phyloP scores from a whole-genome alignment of 2,797 vertebrate genomes.

The Amblyopsis hoosieri region DNA sequence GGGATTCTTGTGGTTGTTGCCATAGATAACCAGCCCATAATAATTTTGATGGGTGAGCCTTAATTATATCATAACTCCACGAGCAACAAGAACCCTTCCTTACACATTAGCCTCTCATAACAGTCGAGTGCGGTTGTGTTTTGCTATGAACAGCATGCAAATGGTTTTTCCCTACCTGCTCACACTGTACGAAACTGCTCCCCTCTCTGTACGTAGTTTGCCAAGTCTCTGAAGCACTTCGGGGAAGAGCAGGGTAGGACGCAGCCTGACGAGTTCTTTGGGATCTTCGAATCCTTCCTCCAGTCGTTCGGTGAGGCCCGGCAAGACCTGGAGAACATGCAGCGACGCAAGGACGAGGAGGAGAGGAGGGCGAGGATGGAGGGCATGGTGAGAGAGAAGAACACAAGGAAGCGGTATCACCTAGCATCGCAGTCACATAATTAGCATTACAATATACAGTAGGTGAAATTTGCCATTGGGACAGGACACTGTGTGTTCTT shows the following conservation, averaged over 20 bases:
- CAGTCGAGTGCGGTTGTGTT: background rate
- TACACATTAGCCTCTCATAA: slow-evolving; percentile 13
- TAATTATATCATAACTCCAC: slow-evolving; percentile 26
- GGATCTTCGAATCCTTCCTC: slow-evolving; percentile 95
- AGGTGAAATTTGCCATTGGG: no score
- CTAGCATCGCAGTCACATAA: no score
- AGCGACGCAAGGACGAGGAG: slow-evolving; percentile 94
- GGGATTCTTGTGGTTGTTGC: slow-evolving; percentile 46
- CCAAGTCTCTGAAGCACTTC: slow-evolving; percentile 92
- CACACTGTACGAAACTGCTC: background rate
- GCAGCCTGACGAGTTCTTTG: slow-evolving; percentile 99
- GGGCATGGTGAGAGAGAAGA: slow-evolving; percentile 84
- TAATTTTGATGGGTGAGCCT: slow-evolving; percentile 46
- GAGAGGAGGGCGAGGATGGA: slow-evolving; percentile 94
- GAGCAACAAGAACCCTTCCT: slow-evolving; percentile 11
- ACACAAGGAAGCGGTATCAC: background rate
- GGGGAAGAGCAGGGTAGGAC: slow-evolving; percentile 89
- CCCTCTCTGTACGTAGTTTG: slow-evolving; percentile 76
- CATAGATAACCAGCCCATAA: slow-evolving; percentile 56
- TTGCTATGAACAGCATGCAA: background rate
- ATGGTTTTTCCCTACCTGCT: background rate
- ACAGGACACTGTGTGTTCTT: no score
- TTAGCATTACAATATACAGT: no score
- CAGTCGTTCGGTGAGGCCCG: slow-evolving; percentile 92
- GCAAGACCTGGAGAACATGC: slow-evolving; percentile 96